These are phyloP conservation scores for Onthophagus taurus DNA, from an alignment of 1,140 invertebrate genomes.

Conservation along the genomic window DNA sequence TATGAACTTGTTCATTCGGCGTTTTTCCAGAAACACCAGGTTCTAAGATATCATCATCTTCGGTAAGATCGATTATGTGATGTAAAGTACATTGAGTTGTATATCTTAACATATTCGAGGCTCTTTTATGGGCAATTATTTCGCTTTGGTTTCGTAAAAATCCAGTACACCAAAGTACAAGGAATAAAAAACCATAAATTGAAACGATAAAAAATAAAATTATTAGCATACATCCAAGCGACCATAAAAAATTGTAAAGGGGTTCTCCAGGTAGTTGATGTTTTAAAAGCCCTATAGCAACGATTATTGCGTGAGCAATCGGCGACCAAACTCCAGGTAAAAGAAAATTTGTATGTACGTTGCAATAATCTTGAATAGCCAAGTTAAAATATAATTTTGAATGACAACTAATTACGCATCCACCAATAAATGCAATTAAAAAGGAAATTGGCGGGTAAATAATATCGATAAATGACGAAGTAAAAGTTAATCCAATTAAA, in stretches of 20 bases:
- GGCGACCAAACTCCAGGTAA: constrained; percentile 17
- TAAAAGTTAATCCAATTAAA: constrained; percentile 20
- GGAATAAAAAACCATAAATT: background rate
- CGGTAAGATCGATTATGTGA: background rate
- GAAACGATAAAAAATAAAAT: background rate
- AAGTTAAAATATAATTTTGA: constrained; percentile 15
- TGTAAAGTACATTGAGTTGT: background rate
- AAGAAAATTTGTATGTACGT: constrained; percentile 23
- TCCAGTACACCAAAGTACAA: constrained; percentile 4
- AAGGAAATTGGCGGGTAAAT: constrained; percentile 17
- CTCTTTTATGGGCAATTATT: constrained; percentile 7
- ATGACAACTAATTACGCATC: constrained; percentile 18
- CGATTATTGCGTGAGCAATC: constrained; percentile 3
- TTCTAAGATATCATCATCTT: constrained; percentile 3
- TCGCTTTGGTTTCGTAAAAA: constrained; percentile 12
- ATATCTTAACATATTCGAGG: background rate
- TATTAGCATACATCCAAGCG: background rate
- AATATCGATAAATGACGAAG: constrained; percentile 20
- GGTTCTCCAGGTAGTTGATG: background rate
- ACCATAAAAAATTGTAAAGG: constrained; percentile 5
- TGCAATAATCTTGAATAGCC: constrained; percentile 26
- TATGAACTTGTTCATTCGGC: background rate
- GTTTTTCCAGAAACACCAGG: background rate
- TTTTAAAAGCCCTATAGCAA: background rate
- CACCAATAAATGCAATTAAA: constrained; percentile 15